Conservation (phyloP, 2,797 vertebrate genomes). For the Sebastes taczanowskii region DNA sequence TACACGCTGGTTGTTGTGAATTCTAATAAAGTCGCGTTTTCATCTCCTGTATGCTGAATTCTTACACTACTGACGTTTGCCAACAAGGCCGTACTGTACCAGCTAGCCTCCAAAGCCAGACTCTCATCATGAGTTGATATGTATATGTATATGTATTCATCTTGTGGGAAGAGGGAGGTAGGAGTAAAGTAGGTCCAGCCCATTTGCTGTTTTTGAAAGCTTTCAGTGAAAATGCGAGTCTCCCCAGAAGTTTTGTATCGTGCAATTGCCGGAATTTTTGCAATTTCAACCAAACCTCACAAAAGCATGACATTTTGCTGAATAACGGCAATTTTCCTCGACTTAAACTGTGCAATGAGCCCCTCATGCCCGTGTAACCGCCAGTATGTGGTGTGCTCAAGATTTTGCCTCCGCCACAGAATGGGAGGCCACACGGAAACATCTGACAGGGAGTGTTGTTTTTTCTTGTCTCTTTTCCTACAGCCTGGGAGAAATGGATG, state of each 20-base stretch:
- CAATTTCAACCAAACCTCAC: neutral
- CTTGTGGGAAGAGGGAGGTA: neutral
- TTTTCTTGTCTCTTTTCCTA: neutral
- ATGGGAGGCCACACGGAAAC: neutral
- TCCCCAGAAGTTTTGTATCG: neutral
- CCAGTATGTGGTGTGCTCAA: neutral
- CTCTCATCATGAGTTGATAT: neutral
- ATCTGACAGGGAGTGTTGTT: neutral
- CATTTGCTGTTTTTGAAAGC: neutral
- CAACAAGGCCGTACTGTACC: neutral
- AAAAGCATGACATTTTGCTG: neutral
- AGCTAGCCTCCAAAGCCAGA: neutral
- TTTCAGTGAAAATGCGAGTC: neutral
- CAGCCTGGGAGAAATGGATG: neutral
- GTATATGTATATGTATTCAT: neutral
- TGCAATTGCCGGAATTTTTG: neutral
- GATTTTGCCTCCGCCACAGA: neutral
- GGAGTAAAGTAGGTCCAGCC: neutral
- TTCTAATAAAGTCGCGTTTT: slow-evolving; percentile 75
- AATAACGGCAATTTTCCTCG: neutral
- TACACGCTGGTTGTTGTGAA: slow-evolving; percentile 69
- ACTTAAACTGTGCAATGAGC: neutral
- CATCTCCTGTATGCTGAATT: slow-evolving; percentile 49
- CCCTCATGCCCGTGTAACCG: no score
- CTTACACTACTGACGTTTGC: slow-evolving; percentile 17